A percentile compares a stretch with the other conserved stretches of the same genome.
These are phyloP conservation scores for Aurelia coerulea DNA, from an alignment of 30 jellyfish, hydroid and myxozoan genomes.

Conservation along the genomic window DNA sequence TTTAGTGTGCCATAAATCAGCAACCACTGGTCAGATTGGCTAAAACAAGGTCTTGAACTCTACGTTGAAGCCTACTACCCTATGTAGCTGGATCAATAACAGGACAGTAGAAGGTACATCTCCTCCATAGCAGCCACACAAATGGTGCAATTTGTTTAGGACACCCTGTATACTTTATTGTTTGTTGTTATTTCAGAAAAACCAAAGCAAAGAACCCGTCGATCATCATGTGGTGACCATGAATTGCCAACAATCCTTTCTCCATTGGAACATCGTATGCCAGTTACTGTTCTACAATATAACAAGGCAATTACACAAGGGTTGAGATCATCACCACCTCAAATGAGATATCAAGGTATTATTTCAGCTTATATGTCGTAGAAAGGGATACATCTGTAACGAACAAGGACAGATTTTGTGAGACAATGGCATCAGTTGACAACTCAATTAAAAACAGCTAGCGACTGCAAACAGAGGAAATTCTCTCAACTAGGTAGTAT, in stretches of 20 bases:
- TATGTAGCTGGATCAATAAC: too few relatives aligned
- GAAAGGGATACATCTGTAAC: neutral
- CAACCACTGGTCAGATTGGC: too few relatives aligned
- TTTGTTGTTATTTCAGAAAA: neutral
- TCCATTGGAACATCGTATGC: constrained; percentile 54
- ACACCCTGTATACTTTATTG: neutral
- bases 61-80: too few relatives aligned
- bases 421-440: too few relatives aligned
- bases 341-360: constrained; percentile 21
- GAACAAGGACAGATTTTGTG: neutral
- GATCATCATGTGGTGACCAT: constrained; percentile 52
- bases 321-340: constrained; percentile 68
- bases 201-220: constrained; percentile 22
- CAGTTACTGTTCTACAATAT: constrained; percentile 70
- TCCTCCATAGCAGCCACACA: too few relatives aligned
- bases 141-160: too few relatives aligned
- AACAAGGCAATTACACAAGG: constrained; percentile 69
- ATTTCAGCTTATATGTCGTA: neutral
- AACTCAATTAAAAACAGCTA: too few relatives aligned
- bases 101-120: too few relatives aligned
- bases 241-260: constrained; percentile 2
- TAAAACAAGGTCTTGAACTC: too few relatives aligned
- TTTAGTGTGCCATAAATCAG: too few relatives aligned
- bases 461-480: too few relatives aligned
- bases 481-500: too few relatives aligned